Conservation (phyloP, 2,888 invertebrate species). For the Torymus auratus region DNA sequence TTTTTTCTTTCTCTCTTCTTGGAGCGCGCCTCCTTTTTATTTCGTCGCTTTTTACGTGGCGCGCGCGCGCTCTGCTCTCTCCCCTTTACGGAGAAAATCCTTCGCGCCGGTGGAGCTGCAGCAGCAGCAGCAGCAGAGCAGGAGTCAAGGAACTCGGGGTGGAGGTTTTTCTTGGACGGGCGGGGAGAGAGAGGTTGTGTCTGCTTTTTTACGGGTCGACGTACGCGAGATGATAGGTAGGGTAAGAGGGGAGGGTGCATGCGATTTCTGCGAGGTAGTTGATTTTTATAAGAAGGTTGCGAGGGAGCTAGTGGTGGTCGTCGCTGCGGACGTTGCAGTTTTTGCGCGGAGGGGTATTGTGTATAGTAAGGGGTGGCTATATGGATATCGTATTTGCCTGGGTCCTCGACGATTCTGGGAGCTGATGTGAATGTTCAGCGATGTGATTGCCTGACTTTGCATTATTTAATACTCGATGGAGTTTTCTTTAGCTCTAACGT, state of each 20-base stretch:
- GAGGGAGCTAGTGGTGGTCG: too few species aligned
- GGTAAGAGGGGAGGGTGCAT: neutral
- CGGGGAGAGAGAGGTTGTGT: neutral
- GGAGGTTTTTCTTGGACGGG: constrained; percentile 9
- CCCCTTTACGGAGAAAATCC: constrained; percentile 47
- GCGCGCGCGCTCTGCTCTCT: neutral
- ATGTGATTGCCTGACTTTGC: too few species aligned
- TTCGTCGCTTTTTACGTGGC: constrained; percentile 19
- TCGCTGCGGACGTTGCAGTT: too few species aligned
- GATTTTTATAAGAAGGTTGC: constrained; percentile 6
- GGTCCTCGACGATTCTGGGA: too few species aligned
- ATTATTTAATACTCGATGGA: too few species aligned
- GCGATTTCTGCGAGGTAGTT: constrained; percentile 11
- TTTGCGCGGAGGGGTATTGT: too few species aligned
- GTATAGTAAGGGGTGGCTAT: too few species aligned
- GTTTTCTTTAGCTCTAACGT: too few species aligned
- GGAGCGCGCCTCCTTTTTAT: constrained; percentile 2
- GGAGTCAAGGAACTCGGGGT: constrained; percentile 45
- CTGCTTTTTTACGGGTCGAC: constrained; percentile 13
- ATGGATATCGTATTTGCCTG: too few species aligned
- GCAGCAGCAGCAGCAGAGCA: neutral
- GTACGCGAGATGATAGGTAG: neutral
- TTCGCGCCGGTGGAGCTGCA: neutral
- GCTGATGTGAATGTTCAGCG: too few species aligned
- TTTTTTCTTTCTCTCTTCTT: neutral